Evolutionary conservation across 2,113 vertebrate species (phyloP).

Genomic region (Mormoops blainvillei): DNA sequence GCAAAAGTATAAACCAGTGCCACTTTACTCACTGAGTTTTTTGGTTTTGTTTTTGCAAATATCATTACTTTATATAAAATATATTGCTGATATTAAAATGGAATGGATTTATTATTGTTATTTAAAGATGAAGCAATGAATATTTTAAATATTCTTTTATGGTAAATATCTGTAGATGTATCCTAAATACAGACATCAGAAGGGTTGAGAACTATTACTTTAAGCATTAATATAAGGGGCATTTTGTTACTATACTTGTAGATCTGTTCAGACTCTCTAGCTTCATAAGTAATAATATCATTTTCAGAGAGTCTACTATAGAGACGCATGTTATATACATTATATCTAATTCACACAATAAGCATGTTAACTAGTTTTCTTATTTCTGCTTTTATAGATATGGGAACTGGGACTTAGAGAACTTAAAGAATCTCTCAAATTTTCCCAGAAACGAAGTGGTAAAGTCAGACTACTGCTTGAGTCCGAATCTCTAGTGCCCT

Average conservation of each 20-base stretch:
- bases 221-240: background rate
- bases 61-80: background rate
- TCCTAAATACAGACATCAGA: background rate
- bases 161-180: background rate
- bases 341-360: background rate
- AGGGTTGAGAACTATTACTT: background rate
- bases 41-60: background rate
- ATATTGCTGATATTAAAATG: background rate
- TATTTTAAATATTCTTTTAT: background rate
- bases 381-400: background rate
- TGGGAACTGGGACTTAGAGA: background rate
- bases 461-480: background rate
- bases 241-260: background rate
- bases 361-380: background rate
- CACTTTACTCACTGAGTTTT: background rate
- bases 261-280: background rate
- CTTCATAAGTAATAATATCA: background rate
- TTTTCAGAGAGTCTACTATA: background rate
- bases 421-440: background rate
- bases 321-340: background rate
- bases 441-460: background rate
- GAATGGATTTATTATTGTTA: background rate
- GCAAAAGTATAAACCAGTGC: background rate
- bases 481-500: background rate
- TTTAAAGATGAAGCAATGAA: background rate